Evolutionary conservation across 2,888 invertebrate genomes (phyloP).

Genomic region (Caenorhabditis sp.): DNA sequence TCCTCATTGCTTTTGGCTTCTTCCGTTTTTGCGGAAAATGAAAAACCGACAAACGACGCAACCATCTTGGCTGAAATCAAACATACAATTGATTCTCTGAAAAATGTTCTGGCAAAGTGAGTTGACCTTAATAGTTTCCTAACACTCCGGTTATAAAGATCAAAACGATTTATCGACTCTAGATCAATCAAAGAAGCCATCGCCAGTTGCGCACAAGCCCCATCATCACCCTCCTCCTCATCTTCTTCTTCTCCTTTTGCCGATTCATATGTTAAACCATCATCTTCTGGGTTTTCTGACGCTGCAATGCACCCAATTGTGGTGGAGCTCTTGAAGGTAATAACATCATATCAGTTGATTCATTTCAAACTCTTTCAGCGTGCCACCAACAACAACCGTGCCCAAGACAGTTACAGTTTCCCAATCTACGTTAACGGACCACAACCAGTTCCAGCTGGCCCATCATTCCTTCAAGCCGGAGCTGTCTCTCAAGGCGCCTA

Average conservation of each 20-base stretch:
- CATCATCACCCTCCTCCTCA: neutral
- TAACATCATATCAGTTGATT: neutral
- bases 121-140: too few species aligned
- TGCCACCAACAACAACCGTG: neutral
- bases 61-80: too few species aligned
- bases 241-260: too few species aligned
- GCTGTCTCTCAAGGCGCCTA: too few species aligned
- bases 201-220: neutral
- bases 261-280: neutral
- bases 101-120: neutral
- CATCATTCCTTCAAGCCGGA: neutral
- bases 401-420: neutral
- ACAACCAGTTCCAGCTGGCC: neutral
- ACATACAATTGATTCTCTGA: too few species aligned
- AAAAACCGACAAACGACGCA: too few species aligned
- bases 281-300: neutral
- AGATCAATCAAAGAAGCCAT: too few species aligned
- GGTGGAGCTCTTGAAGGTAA: neutral
- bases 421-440: neutral
- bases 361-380: neutral
- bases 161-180: too few species aligned
- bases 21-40: neutral
- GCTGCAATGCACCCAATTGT: neutral
- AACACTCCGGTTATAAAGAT: too few species aligned
- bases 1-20: neutral